A percentile compares a stretch with the other conserved stretches of the same genome.
Evolutionary conservation across 2,797 vertebrate genomes (phyloP).

Genomic region (Loriculus beryllinus): DNA sequence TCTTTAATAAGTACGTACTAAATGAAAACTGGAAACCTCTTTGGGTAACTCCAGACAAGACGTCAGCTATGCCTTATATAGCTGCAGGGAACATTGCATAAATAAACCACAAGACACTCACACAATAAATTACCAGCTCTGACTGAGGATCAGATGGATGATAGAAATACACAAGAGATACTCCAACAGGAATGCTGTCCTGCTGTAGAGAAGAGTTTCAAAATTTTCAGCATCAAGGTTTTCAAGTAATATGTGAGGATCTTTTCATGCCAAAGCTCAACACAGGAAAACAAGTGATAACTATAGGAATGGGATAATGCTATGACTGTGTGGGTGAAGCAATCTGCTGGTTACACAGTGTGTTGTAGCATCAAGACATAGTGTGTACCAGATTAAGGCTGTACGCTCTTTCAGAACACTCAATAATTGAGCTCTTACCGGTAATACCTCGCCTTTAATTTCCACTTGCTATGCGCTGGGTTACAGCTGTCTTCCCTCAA

Average conservation of each 20-base stretch:
- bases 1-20: neutral
- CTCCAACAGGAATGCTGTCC: neutral
- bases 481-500: neutral
- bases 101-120: neutral
- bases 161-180: neutral
- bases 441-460: fast-evolving
- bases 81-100: slow-evolving; percentile 3
- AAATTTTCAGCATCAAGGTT: neutral
- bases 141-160: neutral
- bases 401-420: fast-evolving
- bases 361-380: fast-evolving
- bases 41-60: neutral
- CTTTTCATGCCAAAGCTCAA: neutral
- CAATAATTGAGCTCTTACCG: neutral
- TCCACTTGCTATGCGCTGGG: fast-evolving
- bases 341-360: neutral
- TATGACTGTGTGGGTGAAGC: neutral
- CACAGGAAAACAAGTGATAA: neutral
- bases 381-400: neutral
- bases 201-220: neutral
- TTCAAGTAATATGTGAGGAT: fast-evolving
- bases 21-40: neutral
- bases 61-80: slow-evolving; percentile 2
- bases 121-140: neutral
- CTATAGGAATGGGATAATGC: neutral